phyloP scores from a whole-genome alignment of 2,888 invertebrate genomes.

The Pandemis cinnamomeana region DNA sequence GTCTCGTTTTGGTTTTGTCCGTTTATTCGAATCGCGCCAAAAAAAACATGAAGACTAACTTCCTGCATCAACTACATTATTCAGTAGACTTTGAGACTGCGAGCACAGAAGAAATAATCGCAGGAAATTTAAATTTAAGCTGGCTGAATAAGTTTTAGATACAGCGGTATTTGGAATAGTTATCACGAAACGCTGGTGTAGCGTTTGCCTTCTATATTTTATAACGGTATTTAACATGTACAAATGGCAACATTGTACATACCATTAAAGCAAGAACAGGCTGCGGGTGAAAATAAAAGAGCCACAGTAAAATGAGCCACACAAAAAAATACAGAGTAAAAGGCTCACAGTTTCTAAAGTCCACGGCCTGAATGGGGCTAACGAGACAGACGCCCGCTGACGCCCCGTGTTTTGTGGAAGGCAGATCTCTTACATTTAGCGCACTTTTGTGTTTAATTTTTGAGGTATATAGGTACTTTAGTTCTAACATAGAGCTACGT shows the following conservation, averaged over 20 bases:
- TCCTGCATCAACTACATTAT: slow-evolving; percentile 33
- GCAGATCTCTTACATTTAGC: slow-evolving; percentile 55
- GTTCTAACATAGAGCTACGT: too few relatives aligned
- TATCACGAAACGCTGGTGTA: background rate
- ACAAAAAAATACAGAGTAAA: slow-evolving; percentile 47
- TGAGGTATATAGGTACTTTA: background rate
- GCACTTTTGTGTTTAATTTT: slow-evolving; percentile 58
- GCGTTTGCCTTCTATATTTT: background rate
- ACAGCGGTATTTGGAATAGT: background rate
- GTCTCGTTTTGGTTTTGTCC: slow-evolving; percentile 50
- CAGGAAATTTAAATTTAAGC: slow-evolving; percentile 11
- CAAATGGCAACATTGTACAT: slow-evolving; percentile 30
- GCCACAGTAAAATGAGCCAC: slow-evolving; percentile 55
- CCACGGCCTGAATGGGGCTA: slow-evolving; percentile 68
- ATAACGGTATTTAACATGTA: slow-evolving; percentile 2
- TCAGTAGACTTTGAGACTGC: slow-evolving; percentile 8
- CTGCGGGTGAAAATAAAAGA: slow-evolving; percentile 53
- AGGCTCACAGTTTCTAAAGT: slow-evolving; percentile 54
- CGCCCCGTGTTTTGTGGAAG: slow-evolving; percentile 56
- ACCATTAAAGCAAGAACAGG: slow-evolving; percentile 47
- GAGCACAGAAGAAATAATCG: slow-evolving; percentile 20
- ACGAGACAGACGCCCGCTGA: slow-evolving; percentile 65
- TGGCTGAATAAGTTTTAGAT: slow-evolving; percentile 2
- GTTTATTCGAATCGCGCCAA: slow-evolving; percentile 48
- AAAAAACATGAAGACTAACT: slow-evolving; percentile 44